Conservation (phyloP, 2,888 invertebrate species). For the Clanis bilineata region DNA sequence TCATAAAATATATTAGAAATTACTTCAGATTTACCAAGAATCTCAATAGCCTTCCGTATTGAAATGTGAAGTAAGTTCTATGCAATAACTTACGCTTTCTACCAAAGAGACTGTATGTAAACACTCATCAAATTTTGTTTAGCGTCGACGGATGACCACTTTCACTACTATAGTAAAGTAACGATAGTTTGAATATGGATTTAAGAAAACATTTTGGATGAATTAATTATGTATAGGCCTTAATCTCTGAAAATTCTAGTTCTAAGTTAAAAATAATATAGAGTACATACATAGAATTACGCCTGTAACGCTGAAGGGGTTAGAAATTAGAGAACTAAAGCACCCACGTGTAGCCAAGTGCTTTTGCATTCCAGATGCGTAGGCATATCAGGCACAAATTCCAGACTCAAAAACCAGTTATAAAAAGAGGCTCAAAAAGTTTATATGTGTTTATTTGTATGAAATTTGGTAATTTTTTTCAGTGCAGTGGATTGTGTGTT, state of each 20-base stretch:
- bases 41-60: background rate
- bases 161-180: background rate
- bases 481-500: too few species aligned
- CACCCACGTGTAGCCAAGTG: too few species aligned
- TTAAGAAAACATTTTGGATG: background rate
- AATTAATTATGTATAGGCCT: background rate
- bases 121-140: slow-evolving; percentile 10
- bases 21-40: background rate
- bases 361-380: too few species aligned
- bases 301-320: too few species aligned
- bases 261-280: background rate
- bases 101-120: background rate
- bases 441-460: too few species aligned
- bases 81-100: slow-evolving; percentile 6
- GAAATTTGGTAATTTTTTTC: too few species aligned
- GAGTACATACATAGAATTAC: too few species aligned
- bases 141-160: background rate
- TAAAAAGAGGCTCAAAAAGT: too few species aligned
- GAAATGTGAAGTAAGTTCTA: background rate
- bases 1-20: too few species aligned
- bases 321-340: too few species aligned
- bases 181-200: background rate
- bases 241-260: background rate
- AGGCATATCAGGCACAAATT: too few species aligned
- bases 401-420: too few species aligned